Conservation (phyloP, 2,888 invertebrate species). For the Molanna angustata region DNA sequence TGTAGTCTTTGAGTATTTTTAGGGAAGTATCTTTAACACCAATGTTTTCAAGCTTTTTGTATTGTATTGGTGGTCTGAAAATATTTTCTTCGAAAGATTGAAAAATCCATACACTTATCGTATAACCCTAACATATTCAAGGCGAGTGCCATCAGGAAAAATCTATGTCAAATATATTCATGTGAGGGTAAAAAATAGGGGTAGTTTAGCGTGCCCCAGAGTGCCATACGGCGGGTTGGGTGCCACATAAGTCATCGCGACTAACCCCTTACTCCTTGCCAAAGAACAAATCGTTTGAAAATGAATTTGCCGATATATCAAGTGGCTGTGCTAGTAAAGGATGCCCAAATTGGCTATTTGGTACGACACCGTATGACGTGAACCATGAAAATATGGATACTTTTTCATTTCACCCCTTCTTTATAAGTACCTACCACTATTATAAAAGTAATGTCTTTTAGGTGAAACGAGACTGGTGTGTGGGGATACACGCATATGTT, state of each 20-base stretch:
- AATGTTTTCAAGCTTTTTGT: too few species aligned
- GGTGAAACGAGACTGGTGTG: too few species aligned
- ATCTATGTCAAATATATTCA: conserved; percentile 57
- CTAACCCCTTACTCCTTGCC: conserved; percentile 16
- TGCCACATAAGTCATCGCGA: conserved; percentile 26
- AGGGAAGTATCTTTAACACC: too few species aligned
- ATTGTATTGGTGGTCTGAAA: too few species aligned
- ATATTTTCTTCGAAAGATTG: too few species aligned
- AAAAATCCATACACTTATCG: background rate
- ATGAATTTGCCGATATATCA: conserved; percentile 28
- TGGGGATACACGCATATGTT: too few species aligned
- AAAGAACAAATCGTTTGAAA: conserved; percentile 29
- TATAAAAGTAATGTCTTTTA: too few species aligned
- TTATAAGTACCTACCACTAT: too few species aligned
- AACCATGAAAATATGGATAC: background rate
- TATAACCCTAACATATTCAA: conserved; percentile 4
- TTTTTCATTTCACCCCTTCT: background rate
- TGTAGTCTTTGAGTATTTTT: too few species aligned
- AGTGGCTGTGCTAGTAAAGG: conserved; percentile 9
- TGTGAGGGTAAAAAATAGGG: conserved; percentile 41
- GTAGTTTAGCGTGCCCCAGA: conserved; percentile 47
- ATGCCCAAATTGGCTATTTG: conserved; percentile 30
- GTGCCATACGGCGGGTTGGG: conserved; percentile 38
- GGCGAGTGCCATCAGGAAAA: conserved; percentile 37
- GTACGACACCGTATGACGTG: conserved; percentile 5